phyloP scores from a whole-genome alignment of 2,888 invertebrate species.

The Hyalella azteca region DNA sequence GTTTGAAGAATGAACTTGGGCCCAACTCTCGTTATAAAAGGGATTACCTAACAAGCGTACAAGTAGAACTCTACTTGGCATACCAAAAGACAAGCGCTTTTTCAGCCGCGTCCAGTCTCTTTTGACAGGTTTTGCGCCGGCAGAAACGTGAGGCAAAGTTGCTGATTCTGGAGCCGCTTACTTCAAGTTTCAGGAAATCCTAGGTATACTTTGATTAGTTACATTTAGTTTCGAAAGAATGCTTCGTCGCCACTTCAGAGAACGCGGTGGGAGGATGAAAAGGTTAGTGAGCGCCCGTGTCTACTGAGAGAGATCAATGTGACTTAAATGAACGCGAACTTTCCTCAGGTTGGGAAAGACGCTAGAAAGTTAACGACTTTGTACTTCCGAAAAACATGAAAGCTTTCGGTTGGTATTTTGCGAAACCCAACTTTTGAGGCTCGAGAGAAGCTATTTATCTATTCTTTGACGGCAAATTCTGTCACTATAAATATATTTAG shows the following conservation, averaged over 20 bases:
- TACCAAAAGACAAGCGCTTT: background rate
- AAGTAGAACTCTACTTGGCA: background rate
- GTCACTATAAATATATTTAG: background rate
- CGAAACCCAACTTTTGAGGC: background rate
- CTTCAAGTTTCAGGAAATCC: constrained; percentile 18
- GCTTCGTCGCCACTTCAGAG: background rate
- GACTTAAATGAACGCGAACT: background rate
- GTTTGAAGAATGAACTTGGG: background rate
- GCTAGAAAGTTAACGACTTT: background rate
- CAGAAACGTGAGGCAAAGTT: constrained; percentile 26
- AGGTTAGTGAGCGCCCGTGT: background rate
- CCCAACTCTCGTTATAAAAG: constrained; percentile 16
- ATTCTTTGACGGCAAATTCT: background rate
- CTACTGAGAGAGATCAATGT: background rate
- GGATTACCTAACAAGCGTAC: constrained; percentile 21
- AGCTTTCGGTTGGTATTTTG: background rate
- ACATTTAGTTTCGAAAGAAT: constrained; percentile 19
- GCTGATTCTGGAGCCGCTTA: constrained; percentile 33
- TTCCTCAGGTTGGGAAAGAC: background rate
- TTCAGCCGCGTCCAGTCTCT: constrained; percentile 20
- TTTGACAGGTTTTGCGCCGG: constrained; percentile 16
- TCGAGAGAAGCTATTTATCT: background rate
- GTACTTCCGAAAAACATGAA: background rate
- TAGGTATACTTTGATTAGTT: constrained; percentile 24
- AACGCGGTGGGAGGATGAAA: background rate